A percentile compares a stretch with the other conserved stretches of the same genome.
Evolutionary conservation across 2,888 invertebrate genomes (phyloP).

Genomic region (Agrochola macilenta): DNA sequence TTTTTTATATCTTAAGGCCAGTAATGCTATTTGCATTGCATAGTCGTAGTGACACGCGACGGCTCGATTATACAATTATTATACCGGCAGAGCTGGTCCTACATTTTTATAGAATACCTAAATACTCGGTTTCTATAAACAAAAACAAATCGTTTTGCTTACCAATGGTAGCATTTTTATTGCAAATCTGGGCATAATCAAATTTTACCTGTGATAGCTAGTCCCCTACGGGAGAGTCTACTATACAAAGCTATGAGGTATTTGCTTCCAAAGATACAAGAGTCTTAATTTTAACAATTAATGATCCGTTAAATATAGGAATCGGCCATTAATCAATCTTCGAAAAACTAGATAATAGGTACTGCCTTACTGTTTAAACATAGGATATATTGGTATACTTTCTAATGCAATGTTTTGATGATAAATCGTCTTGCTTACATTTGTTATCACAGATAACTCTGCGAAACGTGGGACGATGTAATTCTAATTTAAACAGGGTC

Average conservation of each 20-base stretch:
- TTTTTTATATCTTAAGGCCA: background rate
- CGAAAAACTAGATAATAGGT: background rate
- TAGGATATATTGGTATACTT: background rate
- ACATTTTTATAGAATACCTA: background rate
- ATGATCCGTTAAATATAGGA: too few relatives aligned
- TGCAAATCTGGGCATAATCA: too few relatives aligned
- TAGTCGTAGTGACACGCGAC: background rate
- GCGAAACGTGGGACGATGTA: conserved; percentile 15
- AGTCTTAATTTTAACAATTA: too few relatives aligned
- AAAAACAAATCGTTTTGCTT: too few relatives aligned
- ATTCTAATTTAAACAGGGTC: conserved; percentile 19
- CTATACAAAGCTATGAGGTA: too few relatives aligned
- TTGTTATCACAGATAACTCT: conserved; percentile 8
- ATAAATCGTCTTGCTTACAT: background rate
- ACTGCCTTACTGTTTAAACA: background rate
- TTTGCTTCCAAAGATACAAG: too few relatives aligned
- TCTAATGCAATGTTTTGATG: background rate
- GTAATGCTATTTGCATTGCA: background rate
- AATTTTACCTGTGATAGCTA: too few relatives aligned
- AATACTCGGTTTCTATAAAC: too few relatives aligned
- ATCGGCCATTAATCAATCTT: background rate
- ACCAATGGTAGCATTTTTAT: too few relatives aligned
- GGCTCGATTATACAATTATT: background rate
- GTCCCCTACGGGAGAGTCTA: too few relatives aligned
- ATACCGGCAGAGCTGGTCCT: background rate